Evolutionary conservation across 92 coral and sea anemone genomes (phyloP).

Genomic region (Pocillopora meandrina): DNA sequence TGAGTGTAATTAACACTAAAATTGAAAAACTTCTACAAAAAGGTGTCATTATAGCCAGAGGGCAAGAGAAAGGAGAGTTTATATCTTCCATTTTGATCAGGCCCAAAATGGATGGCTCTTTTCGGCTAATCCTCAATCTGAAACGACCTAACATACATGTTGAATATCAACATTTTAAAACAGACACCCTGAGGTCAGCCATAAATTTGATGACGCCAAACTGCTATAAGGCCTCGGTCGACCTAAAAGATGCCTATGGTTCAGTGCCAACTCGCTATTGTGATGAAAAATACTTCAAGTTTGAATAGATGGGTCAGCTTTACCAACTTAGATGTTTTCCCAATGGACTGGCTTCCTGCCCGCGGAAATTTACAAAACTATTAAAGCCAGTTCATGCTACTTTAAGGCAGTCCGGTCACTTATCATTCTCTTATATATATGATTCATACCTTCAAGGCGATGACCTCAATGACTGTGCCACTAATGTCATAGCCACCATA

Average conservation of each 20-base stretch:
- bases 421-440: slow-evolving; percentile 38
- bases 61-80: slow-evolving; percentile 42
- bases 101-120: slow-evolving; percentile 4
- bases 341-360: slow-evolving; percentile 54
- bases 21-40: slow-evolving; percentile 3
- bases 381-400: slow-evolving; percentile 42
- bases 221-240: too few relatives aligned
- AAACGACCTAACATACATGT: slow-evolving; percentile 40
- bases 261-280: too few relatives aligned
- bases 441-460: slow-evolving; percentile 56
- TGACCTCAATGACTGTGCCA: slow-evolving; percentile 23
- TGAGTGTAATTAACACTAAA: slow-evolving; percentile 26
- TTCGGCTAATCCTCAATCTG: slow-evolving; percentile 51
- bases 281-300: slow-evolving; percentile 43
- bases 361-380: slow-evolving; percentile 50
- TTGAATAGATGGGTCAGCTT: slow-evolving; percentile 40
- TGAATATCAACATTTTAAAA: slow-evolving; percentile 56
- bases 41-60: slow-evolving; percentile 30
- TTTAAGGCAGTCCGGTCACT: slow-evolving; percentile 43
- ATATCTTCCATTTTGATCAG: slow-evolving; percentile 26
- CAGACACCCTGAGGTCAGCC: slow-evolving; percentile 41
- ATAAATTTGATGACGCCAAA: slow-evolving; percentile 33
- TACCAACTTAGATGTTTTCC: slow-evolving; percentile 55
- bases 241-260: too few relatives aligned
- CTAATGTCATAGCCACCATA: slow-evolving; percentile 37